Base-by-base conservation (phyloP, 2,888 invertebrate genomes). In the Scaptomyza reducta region DNA sequence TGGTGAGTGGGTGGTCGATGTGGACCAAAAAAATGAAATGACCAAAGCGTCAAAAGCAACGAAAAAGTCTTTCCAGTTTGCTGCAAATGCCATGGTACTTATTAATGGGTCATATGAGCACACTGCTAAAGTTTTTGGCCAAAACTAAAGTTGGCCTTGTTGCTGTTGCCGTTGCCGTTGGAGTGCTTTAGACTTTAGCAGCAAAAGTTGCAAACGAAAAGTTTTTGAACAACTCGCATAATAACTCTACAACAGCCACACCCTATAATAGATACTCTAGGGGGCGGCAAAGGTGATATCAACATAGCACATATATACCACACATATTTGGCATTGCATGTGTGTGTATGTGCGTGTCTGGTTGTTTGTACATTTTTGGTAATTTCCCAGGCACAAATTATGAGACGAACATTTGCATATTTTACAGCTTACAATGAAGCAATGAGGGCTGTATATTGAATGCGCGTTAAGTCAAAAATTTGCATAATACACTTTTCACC, bases 71-170 rank as follows among this genome's bases (percentile, higher is more conserved):
- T 14, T 35, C 50, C 62, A 61, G 61, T 29, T 40, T 50, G 50
- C 59, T 51, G 29, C 55, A 49, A 80, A 64, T 70, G 47, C 63
- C 64, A 66, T 65, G 78, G 73, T 70, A 41, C 81, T 84, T 80
- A 84, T 81, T 80, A 80, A 80, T 80, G 81, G 80, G 81, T 84
- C 84, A 84, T 84, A 84, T 78, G 80, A 84, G 81, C 70, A 46
- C 47, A 44, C 51, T 13, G 25, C 14, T 58, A 67, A 74, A 74
- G 61, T 70, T 74, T 74, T 70, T 40, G 40, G 58, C 7, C 40
- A 45, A 35, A 35, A 65, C 77, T 45, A 29, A 70, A 65, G 56
- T 74, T 62, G 54, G 45, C 42, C 0, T 4, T 44, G 35, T 18
- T 44, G 33, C n/a, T 38, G 18, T 18, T 47, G 31, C 44, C 18